Evolutionary conservation across 2,888 invertebrate genomes (phyloP), one percentile per base, ranked within the genome.

Genomic region (Neoitamus cyanurus): DNA sequence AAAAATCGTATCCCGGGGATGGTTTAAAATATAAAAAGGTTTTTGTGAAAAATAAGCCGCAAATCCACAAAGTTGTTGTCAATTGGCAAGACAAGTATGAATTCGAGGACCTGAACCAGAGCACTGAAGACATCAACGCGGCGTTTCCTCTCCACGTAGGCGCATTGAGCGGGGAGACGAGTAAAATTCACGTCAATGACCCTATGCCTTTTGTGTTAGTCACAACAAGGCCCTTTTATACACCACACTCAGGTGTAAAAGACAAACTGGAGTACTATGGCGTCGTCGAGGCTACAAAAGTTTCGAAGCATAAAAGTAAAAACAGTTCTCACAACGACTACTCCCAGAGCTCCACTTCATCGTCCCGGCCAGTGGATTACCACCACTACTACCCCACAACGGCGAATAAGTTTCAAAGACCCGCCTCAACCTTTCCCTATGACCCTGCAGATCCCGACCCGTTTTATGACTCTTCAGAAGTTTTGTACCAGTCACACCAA

Each of bases 371-470:
- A 77, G 11, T 30, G 11, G 15, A n/a, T 20, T 20, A 77, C 25
- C 31, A 31, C 9, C 9, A 73, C 36, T 34, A 25, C 7, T 36
- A 73, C 25, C 73, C 31, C 7, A 73, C 73, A 7, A 68, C 31
- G 31, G 58, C 36, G 11, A n/a, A 37, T 15, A 31, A 80, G 5
- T 30, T 48, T 58, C 13, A 83, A 72, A 15, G 34, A 20, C 75
- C 70, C 70, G 42, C 31, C n/a, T 73, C 58, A 11, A 58, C 58
- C 13, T 58, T n/a, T 20, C 46, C 68, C 15, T 42, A 58, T 30
- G 87, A 87, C 82, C 87, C 87, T 2, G 48, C 86, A 15, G 86
- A 87, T 84, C 87, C 87, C 9, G 87, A 87, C 78, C 86, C 87
- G 5, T 75, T 85, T 31, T 85, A 86, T 69, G 83, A 85, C 28